phyloP scores from a whole-genome alignment of 2,113 vertebrate species.

The Psittacula cyanocephala region DNA sequence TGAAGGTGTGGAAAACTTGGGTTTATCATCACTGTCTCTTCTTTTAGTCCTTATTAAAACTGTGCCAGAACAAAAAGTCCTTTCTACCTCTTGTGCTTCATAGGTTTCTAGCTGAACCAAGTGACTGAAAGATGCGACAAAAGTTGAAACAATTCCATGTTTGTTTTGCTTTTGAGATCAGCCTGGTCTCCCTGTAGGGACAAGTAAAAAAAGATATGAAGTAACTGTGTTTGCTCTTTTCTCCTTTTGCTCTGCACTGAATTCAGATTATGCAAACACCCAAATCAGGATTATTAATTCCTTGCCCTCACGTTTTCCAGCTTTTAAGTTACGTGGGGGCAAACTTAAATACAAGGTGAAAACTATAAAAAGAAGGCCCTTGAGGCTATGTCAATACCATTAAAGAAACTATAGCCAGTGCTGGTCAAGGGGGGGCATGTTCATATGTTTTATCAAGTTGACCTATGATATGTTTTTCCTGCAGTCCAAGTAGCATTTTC shows the following conservation, averaged over 20 bases:
- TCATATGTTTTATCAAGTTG: background rate
- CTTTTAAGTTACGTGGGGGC: background rate
- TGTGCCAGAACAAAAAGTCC: background rate
- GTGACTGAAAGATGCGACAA: background rate
- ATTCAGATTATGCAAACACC: background rate
- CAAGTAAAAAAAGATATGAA: background rate
- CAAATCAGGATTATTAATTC: background rate
- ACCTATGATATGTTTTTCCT: background rate
- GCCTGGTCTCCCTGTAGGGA: background rate
- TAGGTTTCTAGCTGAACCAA: background rate
- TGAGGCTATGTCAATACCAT: background rate
- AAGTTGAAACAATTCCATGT: background rate
- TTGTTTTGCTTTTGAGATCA: background rate
- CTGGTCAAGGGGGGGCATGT: no score
- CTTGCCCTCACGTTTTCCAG: background rate
- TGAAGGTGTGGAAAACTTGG: background rate
- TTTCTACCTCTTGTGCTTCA: background rate
- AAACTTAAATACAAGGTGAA: background rate
- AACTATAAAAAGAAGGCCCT: background rate
- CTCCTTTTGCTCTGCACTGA: background rate
- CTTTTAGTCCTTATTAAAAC: background rate
- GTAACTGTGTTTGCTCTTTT: background rate
- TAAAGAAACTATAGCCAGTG: background rate
- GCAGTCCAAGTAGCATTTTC: background rate
- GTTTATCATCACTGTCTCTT: background rate